Evolutionary conservation across 1,140 invertebrate species (phyloP).

Genomic region (Antheraea pernyi): DNA sequence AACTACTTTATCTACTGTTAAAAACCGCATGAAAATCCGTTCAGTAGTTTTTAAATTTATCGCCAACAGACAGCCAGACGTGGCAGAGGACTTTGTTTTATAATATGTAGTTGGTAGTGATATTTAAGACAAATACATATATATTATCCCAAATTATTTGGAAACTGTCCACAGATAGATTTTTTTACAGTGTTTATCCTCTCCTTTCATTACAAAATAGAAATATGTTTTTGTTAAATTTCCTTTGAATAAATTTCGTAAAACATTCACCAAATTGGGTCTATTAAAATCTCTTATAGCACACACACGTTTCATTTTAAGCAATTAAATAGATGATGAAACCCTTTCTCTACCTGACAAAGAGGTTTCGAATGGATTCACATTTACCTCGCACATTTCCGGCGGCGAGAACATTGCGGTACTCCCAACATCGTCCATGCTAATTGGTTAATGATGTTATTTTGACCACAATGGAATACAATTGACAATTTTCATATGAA

Average conservation of each 20-base stretch:
- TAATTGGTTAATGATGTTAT: constrained; percentile 10
- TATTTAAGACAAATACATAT: too few species aligned
- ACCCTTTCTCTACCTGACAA: neutral
- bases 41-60: too few species aligned
- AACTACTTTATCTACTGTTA: too few species aligned
- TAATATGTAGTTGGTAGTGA: too few species aligned
- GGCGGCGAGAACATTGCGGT: neutral
- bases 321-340: constrained; percentile 1
- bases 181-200: too few species aligned
- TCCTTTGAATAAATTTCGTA: neutral
- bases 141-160: too few species aligned
- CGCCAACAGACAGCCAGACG: too few species aligned
- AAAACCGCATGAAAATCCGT: too few species aligned
- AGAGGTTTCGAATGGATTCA: neutral
- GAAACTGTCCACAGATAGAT: too few species aligned
- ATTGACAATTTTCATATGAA: neutral
- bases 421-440: neutral
- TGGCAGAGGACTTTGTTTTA: too few species aligned
- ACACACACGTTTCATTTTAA: neutral
- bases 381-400: neutral
- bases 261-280: neutral
- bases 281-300: neutral
- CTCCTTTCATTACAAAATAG: too few species aligned
- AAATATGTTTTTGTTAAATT: neutral
- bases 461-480: neutral